Evolutionary conservation across 1,140 invertebrate species (phyloP).

Genomic region (Cotesia chilonis): DNA sequence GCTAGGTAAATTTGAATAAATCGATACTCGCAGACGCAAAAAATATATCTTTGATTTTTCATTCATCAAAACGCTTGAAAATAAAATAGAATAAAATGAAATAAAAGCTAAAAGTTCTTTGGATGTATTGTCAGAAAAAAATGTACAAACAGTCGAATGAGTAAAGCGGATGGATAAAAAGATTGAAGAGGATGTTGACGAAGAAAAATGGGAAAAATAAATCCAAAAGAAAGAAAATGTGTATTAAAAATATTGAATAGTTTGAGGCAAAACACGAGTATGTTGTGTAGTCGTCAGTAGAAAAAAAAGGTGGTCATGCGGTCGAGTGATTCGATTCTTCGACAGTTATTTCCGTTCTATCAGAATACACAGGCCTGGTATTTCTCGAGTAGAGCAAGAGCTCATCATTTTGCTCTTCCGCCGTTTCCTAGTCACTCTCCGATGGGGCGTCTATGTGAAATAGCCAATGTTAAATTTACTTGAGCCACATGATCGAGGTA

Average conservation of each 20-base stretch:
- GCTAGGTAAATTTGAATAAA: neutral
- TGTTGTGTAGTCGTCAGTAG: neutral
- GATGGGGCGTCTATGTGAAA: slow-evolving; percentile 18
- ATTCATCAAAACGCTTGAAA: slow-evolving; percentile 15
- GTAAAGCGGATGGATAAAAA: neutral
- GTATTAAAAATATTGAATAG: neutral
- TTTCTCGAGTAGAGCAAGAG: neutral
- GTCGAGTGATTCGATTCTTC: slow-evolving; percentile 44
- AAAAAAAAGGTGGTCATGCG: slow-evolving; percentile 18
- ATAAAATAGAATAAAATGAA: neutral
- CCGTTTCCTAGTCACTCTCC: slow-evolving; percentile 14
- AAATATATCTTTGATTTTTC: slow-evolving; percentile 20
- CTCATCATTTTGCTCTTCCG: no score
- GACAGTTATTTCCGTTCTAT: slow-evolving; percentile 48
- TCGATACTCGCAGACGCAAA: neutral
- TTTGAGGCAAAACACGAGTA: neutral
- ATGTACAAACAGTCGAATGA: neutral
- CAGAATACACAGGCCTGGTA: neutral
- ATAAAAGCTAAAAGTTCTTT: neutral
- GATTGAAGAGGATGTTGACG: neutral
- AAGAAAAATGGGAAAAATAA: slow-evolving; percentile 12
- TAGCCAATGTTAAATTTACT: slow-evolving; percentile 36
- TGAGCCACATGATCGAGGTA: slow-evolving; percentile 14
- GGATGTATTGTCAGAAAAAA: neutral
- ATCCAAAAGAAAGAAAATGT: neutral